A percentile compares a stretch with the other conserved stretches of the same genome.
These are phyloP conservation scores for Nomada fucata DNA, from an alignment of 2,888 invertebrate genomes.

Conservation along the genomic window DNA sequence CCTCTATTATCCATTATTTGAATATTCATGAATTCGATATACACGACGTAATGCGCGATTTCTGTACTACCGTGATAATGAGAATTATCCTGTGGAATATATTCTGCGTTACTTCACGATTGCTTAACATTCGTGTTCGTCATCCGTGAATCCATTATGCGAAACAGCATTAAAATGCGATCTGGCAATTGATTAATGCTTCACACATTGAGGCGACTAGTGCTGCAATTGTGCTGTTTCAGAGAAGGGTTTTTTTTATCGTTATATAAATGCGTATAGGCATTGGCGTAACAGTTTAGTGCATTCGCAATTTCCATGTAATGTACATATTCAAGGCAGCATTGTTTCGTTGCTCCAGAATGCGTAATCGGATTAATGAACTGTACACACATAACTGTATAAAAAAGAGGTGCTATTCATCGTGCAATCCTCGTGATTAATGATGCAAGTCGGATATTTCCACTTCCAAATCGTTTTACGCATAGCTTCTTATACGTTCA, in stretches of 20 bases:
- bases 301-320: no score
- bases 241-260: neutral
- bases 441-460: neutral
- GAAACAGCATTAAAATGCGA: conserved; percentile 19
- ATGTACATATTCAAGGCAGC: no score
- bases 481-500: neutral
- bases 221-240: neutral
- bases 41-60: neutral
- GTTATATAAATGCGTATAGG: no score
- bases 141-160: conserved; percentile 9
- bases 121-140: conserved; percentile 5
- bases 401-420: neutral
- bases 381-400: neutral
- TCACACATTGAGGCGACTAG: conserved; percentile 1
- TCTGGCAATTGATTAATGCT: conserved; percentile 11
- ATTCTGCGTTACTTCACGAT: conserved; percentile 5
- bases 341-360: neutral
- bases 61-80: neutral
- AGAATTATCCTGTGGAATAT: neutral
- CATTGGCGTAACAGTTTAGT: no score
- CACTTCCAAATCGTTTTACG: neutral
- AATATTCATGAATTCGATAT: conserved; percentile 9
- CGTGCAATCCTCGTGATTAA: neutral
- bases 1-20: neutral
- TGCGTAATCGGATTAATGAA: neutral